Evolutionary conservation across 2,797 vertebrate genomes (phyloP), one percentile per base, ranked within the genome.

Genomic region (Eulemur mongoz): DNA sequence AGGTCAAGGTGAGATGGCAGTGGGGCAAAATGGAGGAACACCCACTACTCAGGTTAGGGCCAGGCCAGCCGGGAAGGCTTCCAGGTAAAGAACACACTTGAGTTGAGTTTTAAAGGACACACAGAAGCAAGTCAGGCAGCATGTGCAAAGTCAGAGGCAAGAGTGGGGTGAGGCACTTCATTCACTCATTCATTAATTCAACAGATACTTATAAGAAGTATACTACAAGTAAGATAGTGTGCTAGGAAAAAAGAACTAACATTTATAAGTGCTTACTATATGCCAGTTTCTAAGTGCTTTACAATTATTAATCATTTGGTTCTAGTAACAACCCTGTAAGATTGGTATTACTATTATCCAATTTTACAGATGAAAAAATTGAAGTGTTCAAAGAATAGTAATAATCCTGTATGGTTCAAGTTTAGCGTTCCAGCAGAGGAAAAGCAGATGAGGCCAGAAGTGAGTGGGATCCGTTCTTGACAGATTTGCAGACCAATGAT

Each of bases 291-390:
- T 30, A 87, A 92, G 32, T 3, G 48, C 45, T 83, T 73, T 50
- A 84, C 2, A 59, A 76, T 32, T 15, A 67, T 30, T 22, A 79
- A 63, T 85, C n/a, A 63, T 45, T 45, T 48, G 48, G n/a, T 70
- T 92, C 65, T 59, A 52, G 43, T 52, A 50, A 75, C 13, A 89
- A 43, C 27, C 43, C 52, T 14, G 0, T 79, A 73, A 86, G 73
- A 63, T 0, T 27, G 70, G 25, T 63, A 76, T 69, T 59, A 59
- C 25, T n/a, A 25, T 8, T 27, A 50, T 38, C n/a, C 38, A 7
- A n/a, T 25, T 88, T 85, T 90, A 85, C 5, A 94, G 70, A 61
- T 69, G 54, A 84, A 30, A 69, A 93, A 82, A 79, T 7, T 1
- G 61, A 80, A 11, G 45, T 54, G 57, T 78, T 93, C 13, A 69